Base-by-base conservation (phyloP, 2,113 vertebrate genomes). In the Thamnaconus septentrionalis region DNA sequence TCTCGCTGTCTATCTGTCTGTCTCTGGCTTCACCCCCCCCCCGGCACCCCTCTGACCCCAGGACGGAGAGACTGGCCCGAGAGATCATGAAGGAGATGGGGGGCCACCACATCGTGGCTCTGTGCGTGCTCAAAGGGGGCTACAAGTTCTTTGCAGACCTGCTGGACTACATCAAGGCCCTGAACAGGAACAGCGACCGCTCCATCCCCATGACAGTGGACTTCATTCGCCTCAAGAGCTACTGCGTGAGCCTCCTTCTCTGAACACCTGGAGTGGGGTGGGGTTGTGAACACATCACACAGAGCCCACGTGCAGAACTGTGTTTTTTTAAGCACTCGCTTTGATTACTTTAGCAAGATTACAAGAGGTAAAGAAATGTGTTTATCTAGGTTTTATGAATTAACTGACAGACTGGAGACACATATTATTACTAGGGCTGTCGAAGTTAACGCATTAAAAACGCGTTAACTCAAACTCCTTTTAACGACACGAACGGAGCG, bases 61-160 rank as follows among this genome's bases (percentile, higher is more conserved):
- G 97, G 92, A 99, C 97, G 0, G 96, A 99, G 85, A 92, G 96
- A 49, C 91, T 99, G 83, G 97, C 97, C 62, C 92, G 94, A 68
- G 96, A 99, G 75, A 98, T 99, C 58, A 97, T 99, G 95, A 95
- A 94, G 63, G 95, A 95, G 77, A 99, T 99, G 97, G 97, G 97
- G 59, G 96, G 93, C 51, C 96, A 99, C 81, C 97, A 99, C 79
- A 98, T 99, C 0, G 95, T 98, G 12, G 97, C 96, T 10, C 95
- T 99, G 47, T 99, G 97, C 71, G 97, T 99, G 44, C 95, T 99
- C 50, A 99, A 99, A 84, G 97, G 97, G 8, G 97, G 97, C 57
- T 99, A 99, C 90, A 99, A 99, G 71, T 99, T 99, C 86, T 99
- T 99, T 86, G 96, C 97, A 41, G 96, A 99, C 84, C 92, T 99